Evolutionary conservation across 2,113 vertebrate genomes (phyloP).

Genomic region (Tiliqua scincoides): DNA sequence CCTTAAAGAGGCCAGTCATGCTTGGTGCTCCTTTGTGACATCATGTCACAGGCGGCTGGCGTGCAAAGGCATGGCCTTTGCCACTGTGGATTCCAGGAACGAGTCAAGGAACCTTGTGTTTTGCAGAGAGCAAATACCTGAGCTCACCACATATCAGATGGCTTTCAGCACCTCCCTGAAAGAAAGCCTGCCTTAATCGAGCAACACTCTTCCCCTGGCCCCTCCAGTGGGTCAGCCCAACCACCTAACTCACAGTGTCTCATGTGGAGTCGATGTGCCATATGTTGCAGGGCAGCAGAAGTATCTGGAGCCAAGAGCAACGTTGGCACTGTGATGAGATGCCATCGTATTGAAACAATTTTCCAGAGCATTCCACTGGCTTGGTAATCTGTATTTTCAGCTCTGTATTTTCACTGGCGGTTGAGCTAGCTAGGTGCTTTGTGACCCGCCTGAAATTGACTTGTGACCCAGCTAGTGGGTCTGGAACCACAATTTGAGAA

Average conservation of each 20-base stretch:
- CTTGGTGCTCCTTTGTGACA: rapidly evolving
- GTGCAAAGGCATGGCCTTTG: background rate
- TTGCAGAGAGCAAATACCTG: background rate
- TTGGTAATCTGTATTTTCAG: too few species aligned
- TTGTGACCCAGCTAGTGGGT: too few species aligned
- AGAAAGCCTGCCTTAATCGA: background rate
- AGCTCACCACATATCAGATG: background rate
- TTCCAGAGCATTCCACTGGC: too few species aligned
- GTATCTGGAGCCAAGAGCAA: background rate
- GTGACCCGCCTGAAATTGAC: too few species aligned
- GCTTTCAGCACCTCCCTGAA: background rate
- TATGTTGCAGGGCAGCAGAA: background rate
- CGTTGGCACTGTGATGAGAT: too few species aligned
- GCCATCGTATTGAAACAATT: too few species aligned
- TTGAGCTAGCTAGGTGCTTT: too few species aligned
- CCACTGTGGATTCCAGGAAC: background rate
- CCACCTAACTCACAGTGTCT: background rate
- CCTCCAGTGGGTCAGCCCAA: background rate
- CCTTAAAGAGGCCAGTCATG: background rate
- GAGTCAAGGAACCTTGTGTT: background rate
- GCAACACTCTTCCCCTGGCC: background rate
- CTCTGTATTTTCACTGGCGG: too few species aligned
- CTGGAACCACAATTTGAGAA: too few species aligned
- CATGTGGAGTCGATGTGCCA: too few species aligned
- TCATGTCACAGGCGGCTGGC: background rate